Evolutionary conservation across 2,888 invertebrate genomes (phyloP), one percentile per base, ranked within the genome.

Genomic region (Coelopa pilipes): DNA sequence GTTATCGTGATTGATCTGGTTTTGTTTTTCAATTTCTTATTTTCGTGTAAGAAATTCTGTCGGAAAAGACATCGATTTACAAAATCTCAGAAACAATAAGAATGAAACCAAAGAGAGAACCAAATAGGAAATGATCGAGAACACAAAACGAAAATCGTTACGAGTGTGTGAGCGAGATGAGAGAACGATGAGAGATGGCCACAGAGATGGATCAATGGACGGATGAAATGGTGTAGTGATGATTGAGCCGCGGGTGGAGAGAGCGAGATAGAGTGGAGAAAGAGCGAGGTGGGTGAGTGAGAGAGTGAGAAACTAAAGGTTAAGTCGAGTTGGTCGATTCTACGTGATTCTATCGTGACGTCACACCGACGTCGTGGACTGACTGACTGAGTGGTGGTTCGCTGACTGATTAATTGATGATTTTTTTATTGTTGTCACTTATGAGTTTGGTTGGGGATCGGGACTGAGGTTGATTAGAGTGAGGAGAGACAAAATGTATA

Each of bases 41-140:
- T 13, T 3, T 53, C 10, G 15, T n/a, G 63, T 24, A 74, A 74
- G 69, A 74, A 53, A 50, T 62, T 70, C 59, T 62, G 66, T 70
- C 70, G 60, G 70, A 74, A 70, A 75, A 70, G 69, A 75, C 75
- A 75, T 70, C 75, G 73, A 75, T 73, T 75, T 69, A 75, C 73
- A 66, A 65, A 73, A 70, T 72, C 70, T 53, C 19, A 60, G 53
- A 72, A 63, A 72, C 19, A 60, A 59, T 70, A 63, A 72, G 70
- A 62, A 50, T 15, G 59, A 15, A 69, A 65, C 46, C n/a, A 69
- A 72, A 75, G 21, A 62, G 63, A 49, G 12, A 74, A 75, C 7
- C 21, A 62, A 57, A 69, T 3, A 13, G 9, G 15, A 62, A 19
- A 62, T 62, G 15, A 21, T 62, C n/a, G 34, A 59, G 50, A 73